Evolutionary conservation across 2,113 vertebrate genomes (phyloP).

Genomic region (Podiceps cristatus): DNA sequence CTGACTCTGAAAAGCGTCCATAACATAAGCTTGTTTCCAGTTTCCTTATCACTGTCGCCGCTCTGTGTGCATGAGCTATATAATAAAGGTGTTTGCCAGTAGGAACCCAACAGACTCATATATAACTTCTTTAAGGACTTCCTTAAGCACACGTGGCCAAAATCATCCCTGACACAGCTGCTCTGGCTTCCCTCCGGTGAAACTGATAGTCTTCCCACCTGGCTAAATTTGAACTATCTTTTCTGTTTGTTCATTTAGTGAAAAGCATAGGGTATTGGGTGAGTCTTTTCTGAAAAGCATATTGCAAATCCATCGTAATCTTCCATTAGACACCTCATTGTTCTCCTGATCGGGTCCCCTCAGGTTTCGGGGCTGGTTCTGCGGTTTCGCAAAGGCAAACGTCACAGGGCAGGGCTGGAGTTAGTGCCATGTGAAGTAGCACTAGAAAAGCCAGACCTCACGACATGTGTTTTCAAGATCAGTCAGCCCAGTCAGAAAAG

Average conservation of each 20-base stretch:
- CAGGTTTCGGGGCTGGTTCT: not conserved
- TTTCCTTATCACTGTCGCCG: constrained; percentile 14
- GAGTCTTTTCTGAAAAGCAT: not conserved
- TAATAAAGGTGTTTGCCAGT: not conserved
- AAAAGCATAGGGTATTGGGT: not conserved
- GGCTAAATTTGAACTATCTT: not conserved
- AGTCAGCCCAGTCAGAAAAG: not conserved
- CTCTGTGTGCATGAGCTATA: not conserved
- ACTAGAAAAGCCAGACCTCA: not conserved
- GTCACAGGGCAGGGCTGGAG: not conserved
- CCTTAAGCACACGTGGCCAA: not conserved
- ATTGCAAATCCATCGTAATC: constrained; percentile 37
- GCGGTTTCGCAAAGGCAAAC: not conserved
- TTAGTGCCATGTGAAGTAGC: not conserved
- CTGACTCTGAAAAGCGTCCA: constrained; percentile 1
- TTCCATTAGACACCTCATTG: constrained; percentile 1
- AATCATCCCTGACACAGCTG: not conserved
- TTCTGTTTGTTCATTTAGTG: constrained; percentile 11
- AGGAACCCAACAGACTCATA: not conserved
- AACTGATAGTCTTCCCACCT: not conserved
- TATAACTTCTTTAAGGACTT: not conserved
- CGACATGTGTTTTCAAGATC: not conserved
- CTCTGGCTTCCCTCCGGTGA: not conserved
- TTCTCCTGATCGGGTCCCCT: not conserved
- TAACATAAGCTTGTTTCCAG: constrained; percentile 35